Evolutionary conservation across 2,113 vertebrate species (phyloP).

Genomic region (Urocolius indicus): DNA sequence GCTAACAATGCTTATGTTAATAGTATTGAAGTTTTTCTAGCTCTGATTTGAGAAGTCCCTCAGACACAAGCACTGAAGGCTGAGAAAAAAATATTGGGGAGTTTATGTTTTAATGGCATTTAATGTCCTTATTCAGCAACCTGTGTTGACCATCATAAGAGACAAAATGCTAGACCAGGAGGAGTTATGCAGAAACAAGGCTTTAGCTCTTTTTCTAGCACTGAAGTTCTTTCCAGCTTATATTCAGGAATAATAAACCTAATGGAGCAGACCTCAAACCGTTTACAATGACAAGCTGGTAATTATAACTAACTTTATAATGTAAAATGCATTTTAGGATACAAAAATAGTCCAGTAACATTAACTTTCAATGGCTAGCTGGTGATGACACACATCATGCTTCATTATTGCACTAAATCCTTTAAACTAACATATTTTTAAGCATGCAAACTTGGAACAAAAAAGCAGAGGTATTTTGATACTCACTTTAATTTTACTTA

Average conservation of each 20-base stretch:
- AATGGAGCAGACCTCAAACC: neutral
- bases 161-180: neutral
- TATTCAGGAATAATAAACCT: neutral
- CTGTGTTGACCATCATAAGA: neutral
- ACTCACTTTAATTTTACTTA: neutral
- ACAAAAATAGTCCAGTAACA: neutral
- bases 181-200: neutral
- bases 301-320: neutral
- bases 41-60: neutral
- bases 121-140: neutral
- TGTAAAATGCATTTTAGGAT: neutral
- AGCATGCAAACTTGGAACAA: neutral
- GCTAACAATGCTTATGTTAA: neutral
- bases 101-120: neutral
- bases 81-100: neutral
- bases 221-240: neutral
- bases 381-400: neutral
- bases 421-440: neutral
- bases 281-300: neutral
- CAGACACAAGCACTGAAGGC: neutral
- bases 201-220: neutral
- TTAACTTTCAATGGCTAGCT: neutral
- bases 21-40: neutral
- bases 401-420: neutral
- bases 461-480: neutral